Percentiles rank a stretch among this genome's conserved stretches.
Evolutionary conservation across 2,888 invertebrate genomes (phyloP).

Genomic region (Nomada fucata): DNA sequence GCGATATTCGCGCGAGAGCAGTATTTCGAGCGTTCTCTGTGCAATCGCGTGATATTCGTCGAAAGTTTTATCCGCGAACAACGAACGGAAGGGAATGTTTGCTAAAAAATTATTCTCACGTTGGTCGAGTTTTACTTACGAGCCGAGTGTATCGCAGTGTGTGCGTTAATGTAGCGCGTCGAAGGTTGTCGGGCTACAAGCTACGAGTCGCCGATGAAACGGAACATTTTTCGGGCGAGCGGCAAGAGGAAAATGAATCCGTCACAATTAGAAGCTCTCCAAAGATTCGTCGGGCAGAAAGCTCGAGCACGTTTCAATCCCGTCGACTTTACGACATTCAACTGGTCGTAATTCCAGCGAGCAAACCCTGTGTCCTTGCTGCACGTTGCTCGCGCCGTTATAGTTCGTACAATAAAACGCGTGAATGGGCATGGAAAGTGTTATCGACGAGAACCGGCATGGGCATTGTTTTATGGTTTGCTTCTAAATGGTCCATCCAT

Average conservation of each 20-base stretch:
- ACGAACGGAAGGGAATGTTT: constrained; percentile 2
- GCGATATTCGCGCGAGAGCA: constrained; percentile 45
- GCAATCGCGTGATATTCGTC: constrained; percentile 33
- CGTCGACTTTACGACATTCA: constrained; percentile 5
- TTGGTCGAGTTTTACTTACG: constrained; percentile 33
- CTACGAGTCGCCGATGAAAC: not conserved
- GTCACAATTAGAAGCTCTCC: not conserved
- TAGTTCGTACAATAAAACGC: constrained; percentile 60
- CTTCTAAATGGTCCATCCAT: constrained; percentile 71
- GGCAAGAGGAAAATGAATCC: not conserved
- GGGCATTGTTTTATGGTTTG: constrained; percentile 72
- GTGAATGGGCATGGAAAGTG: constrained; percentile 66
- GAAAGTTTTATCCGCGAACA: not conserved
- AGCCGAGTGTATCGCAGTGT: not conserved
- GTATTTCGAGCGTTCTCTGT: not conserved
- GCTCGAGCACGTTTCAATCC: constrained; percentile 29
- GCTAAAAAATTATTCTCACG: constrained; percentile 5
- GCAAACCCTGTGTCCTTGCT: constrained; percentile 35
- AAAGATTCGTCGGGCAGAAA: not conserved
- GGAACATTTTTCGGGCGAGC: not conserved
- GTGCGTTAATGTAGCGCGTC: not conserved
- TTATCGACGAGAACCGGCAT: constrained; percentile 68
- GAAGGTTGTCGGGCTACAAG: not conserved
- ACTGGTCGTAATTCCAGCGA: constrained; percentile 44
- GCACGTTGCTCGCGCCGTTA: constrained; percentile 46